phyloP scores from a whole-genome alignment of 2,888 invertebrate genomes.

The Hemicrepidius hirtus region DNA sequence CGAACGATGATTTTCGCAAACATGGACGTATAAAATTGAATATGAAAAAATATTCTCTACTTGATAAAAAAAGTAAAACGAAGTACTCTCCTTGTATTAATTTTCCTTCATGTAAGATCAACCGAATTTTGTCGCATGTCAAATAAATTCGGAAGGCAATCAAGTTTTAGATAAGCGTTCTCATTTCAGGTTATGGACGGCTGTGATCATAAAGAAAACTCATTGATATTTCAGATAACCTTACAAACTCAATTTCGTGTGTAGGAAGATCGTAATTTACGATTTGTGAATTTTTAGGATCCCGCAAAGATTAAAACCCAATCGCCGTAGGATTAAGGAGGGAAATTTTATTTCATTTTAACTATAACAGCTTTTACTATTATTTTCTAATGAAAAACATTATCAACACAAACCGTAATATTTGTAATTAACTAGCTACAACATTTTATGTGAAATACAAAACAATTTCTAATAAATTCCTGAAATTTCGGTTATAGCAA shows the following conservation, averaged over 20 bases:
- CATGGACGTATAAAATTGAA: neutral
- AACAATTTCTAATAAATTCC: too few species aligned
- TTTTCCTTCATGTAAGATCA: conserved; percentile 20
- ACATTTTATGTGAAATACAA: too few species aligned
- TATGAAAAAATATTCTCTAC: neutral
- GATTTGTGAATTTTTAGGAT: conserved; percentile 32
- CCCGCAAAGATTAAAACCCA: conserved; percentile 24
- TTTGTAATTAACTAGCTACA: neutral
- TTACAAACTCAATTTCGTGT: conserved; percentile 38
- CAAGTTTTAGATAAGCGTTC: conserved; percentile 40
- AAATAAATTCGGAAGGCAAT: conserved; percentile 41
- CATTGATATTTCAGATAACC: conserved; percentile 36
- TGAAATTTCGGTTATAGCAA: neutral
- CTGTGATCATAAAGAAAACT: conserved; percentile 40
- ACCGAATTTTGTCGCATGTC: conserved; percentile 38
- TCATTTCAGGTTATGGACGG: conserved; percentile 40
- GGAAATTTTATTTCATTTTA: neutral
- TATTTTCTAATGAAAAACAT: too few species aligned
- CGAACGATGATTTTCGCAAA: too few species aligned
- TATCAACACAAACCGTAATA: neutral
- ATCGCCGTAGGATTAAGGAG: conserved; percentile 4
- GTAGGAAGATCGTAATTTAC: conserved; percentile 31
- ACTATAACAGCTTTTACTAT: too few species aligned
- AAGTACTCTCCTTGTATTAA: conserved; percentile 1
- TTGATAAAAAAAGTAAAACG: neutral